phyloP scores from a whole-genome alignment of 2,888 invertebrate genomes.

The Bellardia bayeri region DNA sequence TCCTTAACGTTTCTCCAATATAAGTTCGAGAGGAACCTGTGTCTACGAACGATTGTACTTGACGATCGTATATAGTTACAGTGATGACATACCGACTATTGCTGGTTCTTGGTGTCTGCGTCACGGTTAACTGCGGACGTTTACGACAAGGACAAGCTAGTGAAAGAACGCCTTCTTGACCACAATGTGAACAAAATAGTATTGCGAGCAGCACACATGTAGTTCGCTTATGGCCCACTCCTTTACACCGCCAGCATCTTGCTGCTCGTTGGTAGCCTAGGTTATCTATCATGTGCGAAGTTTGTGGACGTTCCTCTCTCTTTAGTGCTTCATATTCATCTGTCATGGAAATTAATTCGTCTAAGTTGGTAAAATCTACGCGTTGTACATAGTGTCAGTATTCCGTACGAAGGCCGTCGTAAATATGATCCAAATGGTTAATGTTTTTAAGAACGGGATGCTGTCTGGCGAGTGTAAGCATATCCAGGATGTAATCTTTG shows the following conservation, averaged over 20 bases:
- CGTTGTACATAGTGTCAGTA: slow-evolving; percentile 22
- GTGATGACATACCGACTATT: no score
- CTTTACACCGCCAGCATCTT: slow-evolving; percentile 28
- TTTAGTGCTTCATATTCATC: slow-evolving; percentile 16
- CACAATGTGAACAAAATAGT: neutral
- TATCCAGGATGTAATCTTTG: slow-evolving; percentile 20
- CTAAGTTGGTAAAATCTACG: neutral
- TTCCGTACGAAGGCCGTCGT: slow-evolving; percentile 22
- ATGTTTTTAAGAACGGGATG: no score
- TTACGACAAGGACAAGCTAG: no score
- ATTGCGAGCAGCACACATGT: no score
- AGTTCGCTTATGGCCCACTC: neutral
- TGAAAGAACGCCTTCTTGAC: no score
- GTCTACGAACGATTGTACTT: no score
- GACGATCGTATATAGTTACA: no score
- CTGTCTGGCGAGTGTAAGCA: neutral
- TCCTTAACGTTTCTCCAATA: no score
- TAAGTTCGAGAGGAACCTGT: no score
- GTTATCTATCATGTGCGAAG: neutral
- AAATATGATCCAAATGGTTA: slow-evolving; percentile 18
- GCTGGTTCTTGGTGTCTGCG: no score
- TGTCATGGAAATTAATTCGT: neutral
- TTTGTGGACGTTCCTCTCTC: neutral
- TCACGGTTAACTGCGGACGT: no score
- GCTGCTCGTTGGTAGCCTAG: neutral